Base-by-base conservation (phyloP, 2,888 invertebrate genomes). In the Drosophila villosipedis region DNA sequence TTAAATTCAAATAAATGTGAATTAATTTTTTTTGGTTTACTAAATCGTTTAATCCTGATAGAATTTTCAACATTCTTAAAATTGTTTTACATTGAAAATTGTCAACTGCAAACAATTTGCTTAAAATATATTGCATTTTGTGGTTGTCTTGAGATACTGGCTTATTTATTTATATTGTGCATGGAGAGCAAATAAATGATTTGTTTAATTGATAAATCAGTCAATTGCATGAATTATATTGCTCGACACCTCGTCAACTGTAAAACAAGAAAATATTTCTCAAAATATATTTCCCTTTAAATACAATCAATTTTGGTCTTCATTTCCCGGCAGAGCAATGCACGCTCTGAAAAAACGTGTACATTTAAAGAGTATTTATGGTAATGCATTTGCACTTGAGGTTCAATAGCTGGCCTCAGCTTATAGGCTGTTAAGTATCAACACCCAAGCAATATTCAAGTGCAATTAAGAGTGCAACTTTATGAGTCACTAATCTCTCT, bases 401-500 rank as follows among this genome's bases (percentile, higher is more conserved):
- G 19, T n/a, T 64, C 50, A 53, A 47, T 58, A 59, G 50, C 60
- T 58, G 58, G 50, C 43, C 57, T 55, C 54, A 67, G 67, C 65
- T 73, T 41, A 52, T 60, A 47, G 58, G 41, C 78, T 81, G 82
- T 66, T 75, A 71, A 74, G 83, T 82, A 83, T 83, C 83, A 74
- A 83, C 85, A 82, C 84, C 80, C 75, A 39, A 67, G 57, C 60
- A 57, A 52, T 54, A 57, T 65, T 84, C 79, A 68, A 83, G 82
- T 82, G 87, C 80, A 84, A 84, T 85, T 85, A 87, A 80, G 76
- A 78, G 67, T 74, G 84, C 84, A 79, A 83, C 78, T 85, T 86
- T 84, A 85, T 83, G 87, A 82, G 73, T 84, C 84, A 87, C 87
- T 82, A 84, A 83, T 80, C 84, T 53, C 50, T n/a, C 16, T 28